Conservation (phyloP, 1,140 invertebrate genomes). For the Drosophila lowei region DNA sequence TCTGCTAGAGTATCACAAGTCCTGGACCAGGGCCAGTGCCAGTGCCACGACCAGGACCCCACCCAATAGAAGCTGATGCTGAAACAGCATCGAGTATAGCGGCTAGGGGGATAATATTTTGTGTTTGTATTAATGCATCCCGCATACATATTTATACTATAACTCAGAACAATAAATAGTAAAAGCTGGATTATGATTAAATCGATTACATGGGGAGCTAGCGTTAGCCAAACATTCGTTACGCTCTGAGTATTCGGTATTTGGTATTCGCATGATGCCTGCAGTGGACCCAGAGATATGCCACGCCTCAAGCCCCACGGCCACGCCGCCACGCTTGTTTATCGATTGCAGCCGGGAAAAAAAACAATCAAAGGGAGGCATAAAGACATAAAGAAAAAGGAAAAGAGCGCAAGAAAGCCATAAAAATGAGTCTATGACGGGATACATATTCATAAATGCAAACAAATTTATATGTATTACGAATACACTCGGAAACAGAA, state of each 20-base stretch:
- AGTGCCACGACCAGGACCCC: too few relatives aligned
- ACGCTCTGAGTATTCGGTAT: slow-evolving; percentile 17
- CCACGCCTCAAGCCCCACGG: slow-evolving; percentile 32
- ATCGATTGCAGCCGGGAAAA: slow-evolving; percentile 54
- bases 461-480: slow-evolving; percentile 56
- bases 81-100: slow-evolving; percentile 15
- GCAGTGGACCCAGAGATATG: slow-evolving; percentile 63
- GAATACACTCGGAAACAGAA: neutral
- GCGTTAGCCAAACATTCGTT: slow-evolving; percentile 42
- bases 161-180: slow-evolving; percentile 81
- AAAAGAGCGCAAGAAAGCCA: slow-evolving; percentile 57
- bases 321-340: slow-evolving; percentile 50
- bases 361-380: slow-evolving; percentile 19
- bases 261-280: slow-evolving; percentile 18
- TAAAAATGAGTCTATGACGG: slow-evolving; percentile 58
- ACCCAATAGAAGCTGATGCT: too few relatives aligned
- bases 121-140: slow-evolving; percentile 78
- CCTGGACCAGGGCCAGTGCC: too few relatives aligned
- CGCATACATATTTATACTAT: slow-evolving; percentile 76
- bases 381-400: slow-evolving; percentile 52
- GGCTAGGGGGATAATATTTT: slow-evolving; percentile 66
- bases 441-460: slow-evolving; percentile 69
- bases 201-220: slow-evolving; percentile 75
- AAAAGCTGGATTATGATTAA: slow-evolving; percentile 82
- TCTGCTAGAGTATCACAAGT: too few relatives aligned